Evolutionary conservation across 2,797 vertebrate genomes (phyloP).

Genomic region (Apogon talboti): DNA sequence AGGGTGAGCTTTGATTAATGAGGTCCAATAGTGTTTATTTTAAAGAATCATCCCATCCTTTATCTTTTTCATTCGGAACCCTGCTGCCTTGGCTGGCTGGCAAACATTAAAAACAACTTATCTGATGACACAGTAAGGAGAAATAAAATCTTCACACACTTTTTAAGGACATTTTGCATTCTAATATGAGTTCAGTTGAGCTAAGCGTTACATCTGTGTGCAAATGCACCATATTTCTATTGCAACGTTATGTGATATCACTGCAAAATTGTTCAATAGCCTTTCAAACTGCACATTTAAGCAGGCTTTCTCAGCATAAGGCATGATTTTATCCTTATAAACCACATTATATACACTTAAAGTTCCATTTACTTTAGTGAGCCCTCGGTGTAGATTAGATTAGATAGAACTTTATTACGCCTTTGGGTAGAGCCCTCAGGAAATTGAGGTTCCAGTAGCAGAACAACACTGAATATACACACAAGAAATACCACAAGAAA

Average conservation of each 20-base stretch:
- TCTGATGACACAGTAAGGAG: conserved; percentile 44
- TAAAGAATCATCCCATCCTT: conserved; percentile 50
- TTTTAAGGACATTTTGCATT: conserved; percentile 12
- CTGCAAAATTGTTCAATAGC: too few species aligned
- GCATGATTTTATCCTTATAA: too few species aligned
- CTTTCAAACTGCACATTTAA: too few species aligned
- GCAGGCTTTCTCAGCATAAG: too few species aligned
- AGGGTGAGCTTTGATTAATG: conserved; percentile 54
- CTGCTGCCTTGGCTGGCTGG: conserved; percentile 44
- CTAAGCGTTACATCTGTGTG: neutral
- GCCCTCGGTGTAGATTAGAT: too few species aligned
- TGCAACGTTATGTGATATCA: neutral
- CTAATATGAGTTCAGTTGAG: neutral
- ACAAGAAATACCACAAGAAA: too few species aligned
- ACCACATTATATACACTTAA: too few species aligned
- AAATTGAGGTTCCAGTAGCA: too few species aligned
- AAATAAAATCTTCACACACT: conserved; percentile 20
- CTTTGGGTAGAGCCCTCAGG: too few species aligned
- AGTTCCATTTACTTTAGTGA: too few species aligned
- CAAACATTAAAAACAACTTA: conserved; percentile 42
- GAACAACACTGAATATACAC: too few species aligned
- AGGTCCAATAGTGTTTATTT: conserved; percentile 14
- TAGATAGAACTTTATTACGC: too few species aligned
- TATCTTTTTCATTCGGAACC: conserved; percentile 52
- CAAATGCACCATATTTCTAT: conserved; percentile 2